Percentiles rank a stretch among this genome's conserved stretches.
These are phyloP conservation scores for Noctua pronuba DNA, from an alignment of 2,888 invertebrate species.

Conservation along the genomic window DNA sequence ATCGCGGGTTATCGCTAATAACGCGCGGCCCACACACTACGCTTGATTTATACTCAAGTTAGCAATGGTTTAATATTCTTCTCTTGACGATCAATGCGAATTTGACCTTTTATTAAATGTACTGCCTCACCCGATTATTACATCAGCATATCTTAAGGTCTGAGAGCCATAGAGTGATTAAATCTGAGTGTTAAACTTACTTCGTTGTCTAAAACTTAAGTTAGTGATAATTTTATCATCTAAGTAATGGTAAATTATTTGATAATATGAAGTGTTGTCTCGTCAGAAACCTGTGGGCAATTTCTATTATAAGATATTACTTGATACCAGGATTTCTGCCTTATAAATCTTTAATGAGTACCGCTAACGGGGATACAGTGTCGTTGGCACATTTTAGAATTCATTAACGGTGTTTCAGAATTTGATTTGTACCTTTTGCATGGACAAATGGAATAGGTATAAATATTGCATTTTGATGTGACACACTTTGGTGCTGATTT, in stretches of 20 bases:
- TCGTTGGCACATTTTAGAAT: slow-evolving; percentile 29
- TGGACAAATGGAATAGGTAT: slow-evolving; percentile 34
- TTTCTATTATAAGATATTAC: slow-evolving; percentile 4
- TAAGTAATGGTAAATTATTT: slow-evolving; percentile 2
- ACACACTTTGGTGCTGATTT: slow-evolving; percentile 30
- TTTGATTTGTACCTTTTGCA: slow-evolving; percentile 43
- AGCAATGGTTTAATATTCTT: slow-evolving; percentile 58
- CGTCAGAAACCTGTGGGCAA: slow-evolving; percentile 4
- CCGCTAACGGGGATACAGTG: slow-evolving; percentile 8
- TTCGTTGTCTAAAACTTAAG: slow-evolving; percentile 11
- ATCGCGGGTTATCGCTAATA: slow-evolving; percentile 61
- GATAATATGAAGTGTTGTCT: not conserved
- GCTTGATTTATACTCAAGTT: slow-evolving; percentile 62
- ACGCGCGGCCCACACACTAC: slow-evolving; percentile 56
- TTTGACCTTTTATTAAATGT: slow-evolving; percentile 60
- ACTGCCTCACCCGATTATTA: slow-evolving; percentile 44
- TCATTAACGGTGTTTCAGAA: slow-evolving; percentile 45
- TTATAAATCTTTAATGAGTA: slow-evolving; percentile 22
- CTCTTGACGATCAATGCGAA: slow-evolving; percentile 45
- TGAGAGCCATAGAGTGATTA: slow-evolving; percentile 12
- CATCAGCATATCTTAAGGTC: slow-evolving; percentile 41
- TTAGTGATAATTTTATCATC: slow-evolving; percentile 6
- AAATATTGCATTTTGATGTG: slow-evolving; percentile 24
- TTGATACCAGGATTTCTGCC: slow-evolving; percentile 3
- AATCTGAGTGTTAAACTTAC: slow-evolving; percentile 19